phyloP scores from a whole-genome alignment of 2,113 vertebrate species.

The Mormyrus iriodes region DNA sequence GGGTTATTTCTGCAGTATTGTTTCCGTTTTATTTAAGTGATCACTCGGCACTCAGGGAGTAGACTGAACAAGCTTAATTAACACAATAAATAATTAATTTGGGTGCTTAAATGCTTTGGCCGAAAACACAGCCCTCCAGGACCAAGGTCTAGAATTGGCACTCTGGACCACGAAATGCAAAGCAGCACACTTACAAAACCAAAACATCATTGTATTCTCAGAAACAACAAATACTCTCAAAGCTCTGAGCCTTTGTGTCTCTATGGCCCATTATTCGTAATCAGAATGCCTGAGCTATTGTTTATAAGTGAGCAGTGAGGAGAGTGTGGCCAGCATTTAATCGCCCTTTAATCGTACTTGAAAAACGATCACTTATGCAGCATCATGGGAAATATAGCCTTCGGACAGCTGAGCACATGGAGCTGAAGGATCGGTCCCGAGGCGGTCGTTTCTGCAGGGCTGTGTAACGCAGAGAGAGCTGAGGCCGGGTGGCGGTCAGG shows the following conservation, averaged over 20 bases:
- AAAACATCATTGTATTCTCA: neutral
- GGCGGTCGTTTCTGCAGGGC: neutral
- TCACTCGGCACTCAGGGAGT: neutral
- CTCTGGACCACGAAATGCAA: neutral
- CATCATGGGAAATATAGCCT: neutral
- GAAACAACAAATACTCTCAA: neutral
- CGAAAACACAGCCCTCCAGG: neutral
- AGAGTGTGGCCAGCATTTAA: neutral
- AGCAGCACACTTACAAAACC: neutral
- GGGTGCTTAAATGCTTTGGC: neutral
- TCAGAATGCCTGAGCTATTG: neutral
- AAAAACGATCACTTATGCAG: neutral
- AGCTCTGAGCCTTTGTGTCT: neutral
- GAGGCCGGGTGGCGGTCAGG: too few species aligned
- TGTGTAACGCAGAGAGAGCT: too few species aligned
- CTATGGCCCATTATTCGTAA: neutral
- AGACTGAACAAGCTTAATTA: neutral
- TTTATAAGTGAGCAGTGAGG: neutral
- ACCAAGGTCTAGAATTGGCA: neutral
- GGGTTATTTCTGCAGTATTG: neutral
- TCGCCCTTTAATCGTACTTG: neutral
- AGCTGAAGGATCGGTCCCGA: neutral
- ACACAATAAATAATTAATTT: neutral
- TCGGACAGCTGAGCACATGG: neutral
- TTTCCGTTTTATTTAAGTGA: neutral